phyloP scores from a whole-genome alignment of 2,888 invertebrate species.

The Escarpia spicata region DNA sequence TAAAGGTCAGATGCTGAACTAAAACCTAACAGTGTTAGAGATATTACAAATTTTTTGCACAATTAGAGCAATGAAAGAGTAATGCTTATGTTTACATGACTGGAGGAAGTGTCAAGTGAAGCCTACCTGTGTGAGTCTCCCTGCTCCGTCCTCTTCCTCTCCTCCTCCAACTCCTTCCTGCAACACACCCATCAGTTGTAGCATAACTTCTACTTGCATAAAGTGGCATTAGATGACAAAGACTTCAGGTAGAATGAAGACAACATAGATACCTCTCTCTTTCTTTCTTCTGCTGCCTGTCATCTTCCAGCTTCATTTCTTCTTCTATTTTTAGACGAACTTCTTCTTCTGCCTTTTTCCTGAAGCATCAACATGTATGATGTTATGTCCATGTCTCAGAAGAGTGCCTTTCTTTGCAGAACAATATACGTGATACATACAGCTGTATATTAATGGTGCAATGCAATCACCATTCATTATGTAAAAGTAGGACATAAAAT shows the following conservation, averaged over 20 bases:
- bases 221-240: no score
- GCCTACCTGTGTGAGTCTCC: not conserved
- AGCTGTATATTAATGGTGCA: no score
- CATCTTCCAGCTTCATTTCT: constrained; percentile 18
- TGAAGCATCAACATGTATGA: constrained; percentile 33
- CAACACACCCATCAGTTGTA: not conserved
- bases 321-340: constrained; percentile 50
- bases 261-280: not conserved
- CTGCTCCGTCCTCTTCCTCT: not conserved
- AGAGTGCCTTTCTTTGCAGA: no score
- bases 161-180: not conserved
- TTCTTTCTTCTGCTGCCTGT: not conserved
- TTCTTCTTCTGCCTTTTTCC: constrained; percentile 54
- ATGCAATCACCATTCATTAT: no score
- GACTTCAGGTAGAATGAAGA: no score
- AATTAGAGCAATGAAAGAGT: no score
- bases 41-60: no score
- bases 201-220: not conserved
- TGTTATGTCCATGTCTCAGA: not conserved
- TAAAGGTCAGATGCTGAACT: no score
- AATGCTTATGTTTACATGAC: no score
- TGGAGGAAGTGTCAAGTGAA: no score
- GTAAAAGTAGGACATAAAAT: no score
- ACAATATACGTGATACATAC: not conserved
- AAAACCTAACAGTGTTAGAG: no score